Evolutionary conservation across 2,888 invertebrate species (phyloP).

Genomic region (Pseudoips prasinana): DNA sequence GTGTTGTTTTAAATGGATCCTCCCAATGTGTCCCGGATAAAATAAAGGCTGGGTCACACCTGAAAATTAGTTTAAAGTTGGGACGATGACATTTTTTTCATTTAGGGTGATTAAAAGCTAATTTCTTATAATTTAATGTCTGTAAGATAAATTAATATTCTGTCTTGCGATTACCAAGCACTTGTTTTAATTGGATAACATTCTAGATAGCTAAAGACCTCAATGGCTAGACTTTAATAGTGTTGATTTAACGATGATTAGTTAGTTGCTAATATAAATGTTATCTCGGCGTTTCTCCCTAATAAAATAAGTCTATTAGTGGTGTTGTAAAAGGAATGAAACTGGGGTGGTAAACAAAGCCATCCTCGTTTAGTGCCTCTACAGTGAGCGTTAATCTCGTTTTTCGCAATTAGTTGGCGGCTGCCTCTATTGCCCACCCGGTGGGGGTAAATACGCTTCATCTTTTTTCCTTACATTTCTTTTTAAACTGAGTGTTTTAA

Average conservation of each 20-base stretch:
- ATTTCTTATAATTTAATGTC: no score
- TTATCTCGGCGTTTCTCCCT: slow-evolving; percentile 58
- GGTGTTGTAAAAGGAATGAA: slow-evolving; percentile 65
- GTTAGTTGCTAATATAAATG: slow-evolving; percentile 60
- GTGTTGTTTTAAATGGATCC: no score
- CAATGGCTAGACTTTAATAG: slow-evolving; percentile 34
- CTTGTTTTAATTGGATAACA: no score
- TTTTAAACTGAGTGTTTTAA: slow-evolving; percentile 51
- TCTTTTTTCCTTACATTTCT: slow-evolving; percentile 53
- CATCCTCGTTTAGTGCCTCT: slow-evolving; percentile 66
- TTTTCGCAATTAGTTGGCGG: slow-evolving; percentile 74
- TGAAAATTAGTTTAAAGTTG: no score
- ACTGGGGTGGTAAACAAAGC: slow-evolving; percentile 61
- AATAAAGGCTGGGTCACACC: no score
- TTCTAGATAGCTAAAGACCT: slow-evolving; percentile 2
- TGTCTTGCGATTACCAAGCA: no score
- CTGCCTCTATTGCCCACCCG: slow-evolving; percentile 60
- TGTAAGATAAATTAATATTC: no score
- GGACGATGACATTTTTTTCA: no score
- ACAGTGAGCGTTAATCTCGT: slow-evolving; percentile 74
- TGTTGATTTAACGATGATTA: slow-evolving; percentile 63
- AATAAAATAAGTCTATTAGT: slow-evolving; percentile 72
- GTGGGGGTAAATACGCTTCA: slow-evolving; percentile 55
- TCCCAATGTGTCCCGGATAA: no score
- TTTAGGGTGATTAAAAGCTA: no score